A percentile compares a stretch with the other conserved stretches of the same genome.
Conservation (phyloP, 2,113 vertebrate genomes). For the Seriola rivoliana region DNA sequence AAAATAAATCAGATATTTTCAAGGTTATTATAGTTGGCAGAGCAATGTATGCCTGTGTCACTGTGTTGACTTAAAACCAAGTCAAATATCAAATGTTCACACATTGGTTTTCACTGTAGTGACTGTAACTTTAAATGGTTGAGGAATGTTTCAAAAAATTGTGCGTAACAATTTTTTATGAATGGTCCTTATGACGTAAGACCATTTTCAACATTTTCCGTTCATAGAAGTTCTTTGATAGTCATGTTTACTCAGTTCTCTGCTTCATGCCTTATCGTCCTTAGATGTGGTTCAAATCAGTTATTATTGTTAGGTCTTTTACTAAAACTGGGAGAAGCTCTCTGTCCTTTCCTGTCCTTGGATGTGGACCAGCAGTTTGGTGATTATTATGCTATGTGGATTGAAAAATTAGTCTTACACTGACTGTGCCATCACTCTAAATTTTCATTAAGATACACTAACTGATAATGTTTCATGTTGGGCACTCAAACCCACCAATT, state of each 20-base stretch:
- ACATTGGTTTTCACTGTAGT: not conserved
- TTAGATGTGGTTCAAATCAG: conserved; percentile 8
- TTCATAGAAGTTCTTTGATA: conserved; percentile 28
- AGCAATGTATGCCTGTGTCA: not conserved
- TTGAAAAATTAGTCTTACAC: not conserved
- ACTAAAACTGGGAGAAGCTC: not conserved
- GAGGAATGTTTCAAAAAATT: not conserved
- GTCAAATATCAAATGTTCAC: too few relatives aligned
- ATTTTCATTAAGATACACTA: not conserved
- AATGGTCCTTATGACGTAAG: not conserved
- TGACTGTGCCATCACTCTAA: not conserved
- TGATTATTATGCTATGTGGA: not conserved
- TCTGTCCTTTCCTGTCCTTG: conserved; percentile 39
- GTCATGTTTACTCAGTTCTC: conserved; percentile 20
- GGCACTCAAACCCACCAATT: not conserved
- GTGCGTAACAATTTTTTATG: not conserved
- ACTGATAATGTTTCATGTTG: not conserved
- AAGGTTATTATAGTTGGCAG: conserved; percentile 12
- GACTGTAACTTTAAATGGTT: not conserved
- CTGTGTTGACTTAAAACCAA: not conserved
- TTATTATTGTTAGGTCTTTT: not conserved
- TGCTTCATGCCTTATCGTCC: conserved; percentile 36
- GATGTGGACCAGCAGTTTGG: conserved; percentile 2
- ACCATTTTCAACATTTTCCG: not conserved
- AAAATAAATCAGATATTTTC: not conserved